Base-by-base conservation (phyloP, 2,797 vertebrate species). In the Karalla daura region DNA sequence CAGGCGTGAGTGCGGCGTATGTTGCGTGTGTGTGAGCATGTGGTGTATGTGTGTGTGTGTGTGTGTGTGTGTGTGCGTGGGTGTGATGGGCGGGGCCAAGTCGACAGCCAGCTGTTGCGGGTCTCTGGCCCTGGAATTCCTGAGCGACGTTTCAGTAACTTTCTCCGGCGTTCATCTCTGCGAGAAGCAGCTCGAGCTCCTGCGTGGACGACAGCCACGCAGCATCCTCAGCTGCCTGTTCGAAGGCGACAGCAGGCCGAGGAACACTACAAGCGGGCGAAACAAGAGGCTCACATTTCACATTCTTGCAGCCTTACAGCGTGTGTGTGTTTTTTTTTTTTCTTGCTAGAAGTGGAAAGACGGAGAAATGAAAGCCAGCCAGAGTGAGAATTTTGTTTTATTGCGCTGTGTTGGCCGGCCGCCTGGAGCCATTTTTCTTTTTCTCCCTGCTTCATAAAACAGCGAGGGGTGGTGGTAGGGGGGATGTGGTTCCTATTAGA, bases 381-480 rank as follows among this genome's bases (percentile, higher is more conserved):
- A 40, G 71, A 77, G 69, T 68, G 68, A 77, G 80, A 84, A 70
- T 86, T 79, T 65, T 28, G 73, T 79, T 89, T 89, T 89, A 87
- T 87, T 87, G 81, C 50, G 0, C 27, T 14, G 56, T 76, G 66
- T 80, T 84, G 85, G 81, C 81, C n/a, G 24, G 25, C 14, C n/a
- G 85, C 86, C 81, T 70, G 39, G 49, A 84, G 76, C 73, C 73
- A 73, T 87, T 80, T 85, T 62, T 81, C 69, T 69, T 78, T 77
- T 63, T 74, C 68, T 83, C 53, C 83, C 35, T 59, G 73, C 82
- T 83, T 86, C 76, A 81, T 85, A 86, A 82, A 89, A 71, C 68
- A 62, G 63, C 24, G 12, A n/a, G 18, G 5, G 40, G 18, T 63
- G 53, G 53, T 1, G 12, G 39, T 4, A 7, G 37, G 28, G 67